Conservation (phyloP, 37 sponge, comb jelly and placozoan genomes). For the Theonella swinhoei region DNA sequence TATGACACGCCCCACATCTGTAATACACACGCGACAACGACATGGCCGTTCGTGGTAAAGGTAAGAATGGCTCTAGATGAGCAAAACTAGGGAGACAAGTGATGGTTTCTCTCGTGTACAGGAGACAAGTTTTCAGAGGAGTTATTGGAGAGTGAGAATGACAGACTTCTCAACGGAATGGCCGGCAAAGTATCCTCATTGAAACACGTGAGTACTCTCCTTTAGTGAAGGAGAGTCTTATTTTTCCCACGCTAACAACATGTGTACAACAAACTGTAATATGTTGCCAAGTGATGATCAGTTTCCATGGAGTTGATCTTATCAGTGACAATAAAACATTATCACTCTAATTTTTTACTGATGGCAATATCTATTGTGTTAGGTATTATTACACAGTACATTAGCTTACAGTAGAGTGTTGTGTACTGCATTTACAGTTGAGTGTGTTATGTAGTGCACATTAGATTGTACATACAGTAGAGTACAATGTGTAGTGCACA, state of each 20-base stretch:
- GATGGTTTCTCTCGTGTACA: neutral
- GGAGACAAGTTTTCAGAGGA: slow-evolving; percentile 42
- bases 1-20: too few relatives aligned
- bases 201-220: slow-evolving; percentile 56
- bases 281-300: neutral
- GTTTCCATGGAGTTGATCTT: too few relatives aligned
- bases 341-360: too few relatives aligned
- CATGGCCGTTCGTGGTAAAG: neutral
- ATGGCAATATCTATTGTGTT: too few relatives aligned
- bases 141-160: slow-evolving; percentile 74
- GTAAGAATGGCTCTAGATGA: neutral
- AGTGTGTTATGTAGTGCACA: too few relatives aligned
- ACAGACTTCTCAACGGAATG: slow-evolving; percentile 44
- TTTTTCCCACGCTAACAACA: neutral
- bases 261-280: neutral
- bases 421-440: too few relatives aligned
- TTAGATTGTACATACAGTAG: too few relatives aligned
- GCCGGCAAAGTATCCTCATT: slow-evolving; percentile 60
- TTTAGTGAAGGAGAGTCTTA: neutral
- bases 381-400: neutral
- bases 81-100: neutral
- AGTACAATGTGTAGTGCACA: too few relatives aligned
- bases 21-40: too few relatives aligned
- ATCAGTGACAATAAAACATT: too few relatives aligned
- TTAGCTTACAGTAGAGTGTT: too few relatives aligned